A percentile compares a stretch with the other conserved stretches of the same genome.
phyloP scores from a whole-genome alignment of 2,797 vertebrate genomes.

The Orientallactaga sibirica region DNA sequence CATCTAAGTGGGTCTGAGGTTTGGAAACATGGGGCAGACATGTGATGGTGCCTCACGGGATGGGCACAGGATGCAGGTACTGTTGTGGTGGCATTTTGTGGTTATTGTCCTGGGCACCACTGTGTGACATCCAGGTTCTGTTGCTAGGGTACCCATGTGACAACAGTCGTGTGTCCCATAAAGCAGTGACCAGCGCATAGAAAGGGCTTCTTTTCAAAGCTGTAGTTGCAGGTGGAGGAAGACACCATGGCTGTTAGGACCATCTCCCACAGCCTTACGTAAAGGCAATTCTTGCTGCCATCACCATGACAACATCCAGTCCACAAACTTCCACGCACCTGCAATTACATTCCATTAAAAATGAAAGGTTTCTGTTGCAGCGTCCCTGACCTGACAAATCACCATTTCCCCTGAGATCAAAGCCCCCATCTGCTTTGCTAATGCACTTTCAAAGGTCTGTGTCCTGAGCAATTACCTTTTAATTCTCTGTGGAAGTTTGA shows the following conservation, averaged over 20 bases:
- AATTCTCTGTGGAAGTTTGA: not conserved
- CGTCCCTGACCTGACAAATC: not conserved
- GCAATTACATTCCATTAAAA: slow-evolving; percentile 54
- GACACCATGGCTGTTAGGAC: slow-evolving; percentile 7
- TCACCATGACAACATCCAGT: slow-evolving; percentile 62
- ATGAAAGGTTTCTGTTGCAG: not conserved
- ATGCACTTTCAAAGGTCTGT: slow-evolving; percentile 1
- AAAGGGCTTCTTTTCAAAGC: not conserved
- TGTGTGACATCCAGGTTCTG: too few species aligned
- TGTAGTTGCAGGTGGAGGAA: not conserved
- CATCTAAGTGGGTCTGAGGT: fast-evolving
- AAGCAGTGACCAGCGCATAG: not conserved
- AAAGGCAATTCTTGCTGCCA: slow-evolving; percentile 49
- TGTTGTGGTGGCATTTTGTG: fast-evolving
- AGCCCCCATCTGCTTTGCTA: not conserved
- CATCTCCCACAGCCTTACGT: slow-evolving; percentile 11
- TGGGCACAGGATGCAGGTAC: too few species aligned
- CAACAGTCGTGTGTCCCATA: not conserved
- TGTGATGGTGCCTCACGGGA: fast-evolving
- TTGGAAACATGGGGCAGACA: fast-evolving
- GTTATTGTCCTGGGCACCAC: not conserved
- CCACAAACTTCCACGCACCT: not conserved
- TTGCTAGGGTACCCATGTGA: not conserved
- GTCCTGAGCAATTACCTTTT: not conserved
- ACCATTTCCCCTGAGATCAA: not conserved